These are phyloP conservation scores for Drosophila tanythrix DNA, from an alignment of 2,888 invertebrate genomes.

Conservation along the genomic window DNA sequence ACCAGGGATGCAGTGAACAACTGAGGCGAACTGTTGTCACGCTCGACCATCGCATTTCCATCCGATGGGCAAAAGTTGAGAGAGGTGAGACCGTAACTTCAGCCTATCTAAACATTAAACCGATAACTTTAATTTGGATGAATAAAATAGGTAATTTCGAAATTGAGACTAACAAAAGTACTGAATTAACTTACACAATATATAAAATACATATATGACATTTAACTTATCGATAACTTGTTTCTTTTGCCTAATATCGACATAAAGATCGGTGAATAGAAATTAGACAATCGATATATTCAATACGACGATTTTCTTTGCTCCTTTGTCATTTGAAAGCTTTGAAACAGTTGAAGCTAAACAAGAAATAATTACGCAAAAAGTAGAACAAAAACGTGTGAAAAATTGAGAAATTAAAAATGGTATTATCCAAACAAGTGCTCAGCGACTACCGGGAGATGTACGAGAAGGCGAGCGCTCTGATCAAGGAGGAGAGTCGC, in stretches of 20 bases:
- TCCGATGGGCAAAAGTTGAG: constrained; percentile 10
- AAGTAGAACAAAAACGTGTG: constrained; percentile 17
- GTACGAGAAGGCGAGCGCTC: constrained; percentile 88
- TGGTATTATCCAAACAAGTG: constrained; percentile 63
- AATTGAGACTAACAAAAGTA: neutral
- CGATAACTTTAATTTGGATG: neutral
- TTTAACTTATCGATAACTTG: neutral
- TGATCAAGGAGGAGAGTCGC: constrained; percentile 89
- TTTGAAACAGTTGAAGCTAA: constrained; percentile 10
- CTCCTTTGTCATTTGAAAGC: too few species aligned
- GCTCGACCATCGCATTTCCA: constrained; percentile 13
- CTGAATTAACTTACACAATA: neutral
- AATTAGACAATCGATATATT: too few species aligned
- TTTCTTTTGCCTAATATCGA: neutral
- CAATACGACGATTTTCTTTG: too few species aligned
- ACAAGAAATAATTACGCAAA: neutral
- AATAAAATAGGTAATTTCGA: neutral
- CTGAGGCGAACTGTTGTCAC: constrained; percentile 11
- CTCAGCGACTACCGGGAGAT: constrained; percentile 88
- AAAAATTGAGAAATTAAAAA: neutral
- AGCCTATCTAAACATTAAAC: neutral
- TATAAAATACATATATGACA: neutral
- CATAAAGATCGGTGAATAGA: neutral
- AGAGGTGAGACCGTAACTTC: neutral
- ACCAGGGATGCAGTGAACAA: constrained; percentile 36